Evolutionary conservation across 2,113 vertebrate species (phyloP).

Genomic region (Fulmarus glacialis): DNA sequence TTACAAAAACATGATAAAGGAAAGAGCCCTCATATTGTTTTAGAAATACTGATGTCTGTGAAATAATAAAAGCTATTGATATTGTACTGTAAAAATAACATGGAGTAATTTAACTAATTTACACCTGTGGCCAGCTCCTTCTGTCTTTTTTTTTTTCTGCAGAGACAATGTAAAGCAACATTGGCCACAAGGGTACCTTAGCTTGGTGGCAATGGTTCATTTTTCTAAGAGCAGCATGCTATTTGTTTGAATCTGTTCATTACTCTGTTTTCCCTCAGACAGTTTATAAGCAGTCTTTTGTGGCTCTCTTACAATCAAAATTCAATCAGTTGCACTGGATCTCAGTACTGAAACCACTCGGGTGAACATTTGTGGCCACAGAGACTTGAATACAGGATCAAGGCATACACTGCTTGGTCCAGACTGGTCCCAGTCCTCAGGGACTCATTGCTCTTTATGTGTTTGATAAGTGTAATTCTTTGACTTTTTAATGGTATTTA

Average conservation of each 20-base stretch:
- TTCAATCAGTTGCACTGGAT: neutral
- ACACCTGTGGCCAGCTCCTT: neutral
- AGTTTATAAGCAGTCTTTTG: neutral
- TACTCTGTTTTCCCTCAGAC: neutral
- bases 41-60: neutral
- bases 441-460: neutral
- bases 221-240: neutral
- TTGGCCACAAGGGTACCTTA: neutral
- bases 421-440: neutral
- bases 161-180: neutral
- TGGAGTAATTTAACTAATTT: neutral
- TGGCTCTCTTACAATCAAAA: neutral
- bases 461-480: neutral
- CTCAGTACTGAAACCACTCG: neutral
- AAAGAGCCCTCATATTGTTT: neutral
- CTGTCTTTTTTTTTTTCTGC: neutral
- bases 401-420: neutral
- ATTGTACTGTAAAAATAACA: neutral
- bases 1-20: neutral
- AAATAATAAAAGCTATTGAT: neutral
- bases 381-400: neutral
- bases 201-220: neutral
- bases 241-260: neutral
- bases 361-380: neutral
- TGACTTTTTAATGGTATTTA: neutral